Evolutionary conservation across 2,113 vertebrate genomes (phyloP).

Genomic region (Cochlearius cochlearius): DNA sequence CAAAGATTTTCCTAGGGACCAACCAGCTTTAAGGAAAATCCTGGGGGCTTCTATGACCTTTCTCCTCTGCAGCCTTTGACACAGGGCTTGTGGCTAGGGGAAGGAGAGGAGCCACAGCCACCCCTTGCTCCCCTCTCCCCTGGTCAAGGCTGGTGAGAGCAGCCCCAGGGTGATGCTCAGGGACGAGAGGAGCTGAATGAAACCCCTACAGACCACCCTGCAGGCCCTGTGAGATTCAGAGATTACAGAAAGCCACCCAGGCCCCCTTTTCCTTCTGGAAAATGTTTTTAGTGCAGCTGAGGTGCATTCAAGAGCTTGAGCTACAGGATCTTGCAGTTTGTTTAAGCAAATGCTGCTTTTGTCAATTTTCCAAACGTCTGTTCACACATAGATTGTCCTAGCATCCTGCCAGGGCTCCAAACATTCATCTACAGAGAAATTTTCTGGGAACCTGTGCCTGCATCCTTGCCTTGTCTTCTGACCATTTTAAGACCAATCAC

Average conservation of each 20-base stretch:
- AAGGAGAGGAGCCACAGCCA: neutral
- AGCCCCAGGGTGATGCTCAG: neutral
- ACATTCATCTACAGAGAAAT: neutral
- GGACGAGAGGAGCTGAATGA: neutral
- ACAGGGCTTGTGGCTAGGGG: neutral
- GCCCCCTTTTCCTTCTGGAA: neutral
- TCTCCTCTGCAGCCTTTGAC: neutral
- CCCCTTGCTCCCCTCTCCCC: too few relatives aligned
- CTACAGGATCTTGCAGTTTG: neutral
- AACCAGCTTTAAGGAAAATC: neutral
- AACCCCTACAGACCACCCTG: neutral
- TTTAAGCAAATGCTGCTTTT: constrained; percentile 37
- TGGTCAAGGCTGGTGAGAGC: neutral
- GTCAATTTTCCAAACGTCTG: constrained; percentile 39
- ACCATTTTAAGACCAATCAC: neutral
- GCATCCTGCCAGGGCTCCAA: neutral
- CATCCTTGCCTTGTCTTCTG: constrained; percentile 10
- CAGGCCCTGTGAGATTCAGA: neutral
- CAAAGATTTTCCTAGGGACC: neutral
- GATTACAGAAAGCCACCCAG: neutral
- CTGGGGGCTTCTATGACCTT: neutral
- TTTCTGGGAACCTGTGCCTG: constrained; percentile 3
- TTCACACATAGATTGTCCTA: neutral
- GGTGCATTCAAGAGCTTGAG: neutral
- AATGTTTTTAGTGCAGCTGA: neutral